These are phyloP conservation scores for Venustaconcha ellipsiformis DNA, from an alignment of 1,140 invertebrate genomes.

Conservation along the genomic window DNA sequence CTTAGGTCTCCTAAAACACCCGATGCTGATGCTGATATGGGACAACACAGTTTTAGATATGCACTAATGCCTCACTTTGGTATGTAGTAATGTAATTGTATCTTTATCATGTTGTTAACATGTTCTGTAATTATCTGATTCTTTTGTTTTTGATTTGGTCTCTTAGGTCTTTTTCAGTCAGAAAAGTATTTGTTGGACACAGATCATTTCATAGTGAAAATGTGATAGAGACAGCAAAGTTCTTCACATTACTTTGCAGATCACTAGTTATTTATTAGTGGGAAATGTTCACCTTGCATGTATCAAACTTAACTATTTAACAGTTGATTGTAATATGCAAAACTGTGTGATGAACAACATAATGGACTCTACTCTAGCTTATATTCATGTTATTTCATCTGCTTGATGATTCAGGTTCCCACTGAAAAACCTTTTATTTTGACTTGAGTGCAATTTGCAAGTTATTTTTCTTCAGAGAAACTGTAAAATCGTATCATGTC, in stretches of 20 bases:
- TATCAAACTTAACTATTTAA: too few relatives aligned
- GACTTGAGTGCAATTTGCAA: too few relatives aligned
- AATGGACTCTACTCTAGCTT: too few relatives aligned
- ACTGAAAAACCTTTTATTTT: too few relatives aligned
- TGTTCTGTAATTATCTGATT: not conserved
- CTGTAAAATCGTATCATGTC: too few relatives aligned
- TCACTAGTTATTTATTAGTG: not conserved
- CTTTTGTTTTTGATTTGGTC: not conserved
- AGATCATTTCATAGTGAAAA: not conserved
- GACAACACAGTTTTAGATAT: constrained; percentile 71
- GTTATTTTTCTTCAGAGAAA: too few relatives aligned
- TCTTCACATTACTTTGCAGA: not conserved
- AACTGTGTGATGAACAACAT: too few relatives aligned
- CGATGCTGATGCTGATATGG: constrained; percentile 72
- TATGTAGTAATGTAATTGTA: constrained; percentile 34
- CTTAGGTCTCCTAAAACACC: constrained; percentile 72
- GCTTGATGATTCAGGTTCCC: too few relatives aligned
- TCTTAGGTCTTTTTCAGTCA: not conserved
- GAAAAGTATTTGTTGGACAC: not conserved
- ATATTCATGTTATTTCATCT: too few relatives aligned
- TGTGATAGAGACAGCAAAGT: not conserved
- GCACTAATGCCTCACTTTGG: constrained; percentile 72
- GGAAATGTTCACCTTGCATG: too few relatives aligned
- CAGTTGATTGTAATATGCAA: too few relatives aligned
- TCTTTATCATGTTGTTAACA: not conserved